phyloP scores from a whole-genome alignment of 2,797 vertebrate genomes.

The Sarcophilus harrisii region DNA sequence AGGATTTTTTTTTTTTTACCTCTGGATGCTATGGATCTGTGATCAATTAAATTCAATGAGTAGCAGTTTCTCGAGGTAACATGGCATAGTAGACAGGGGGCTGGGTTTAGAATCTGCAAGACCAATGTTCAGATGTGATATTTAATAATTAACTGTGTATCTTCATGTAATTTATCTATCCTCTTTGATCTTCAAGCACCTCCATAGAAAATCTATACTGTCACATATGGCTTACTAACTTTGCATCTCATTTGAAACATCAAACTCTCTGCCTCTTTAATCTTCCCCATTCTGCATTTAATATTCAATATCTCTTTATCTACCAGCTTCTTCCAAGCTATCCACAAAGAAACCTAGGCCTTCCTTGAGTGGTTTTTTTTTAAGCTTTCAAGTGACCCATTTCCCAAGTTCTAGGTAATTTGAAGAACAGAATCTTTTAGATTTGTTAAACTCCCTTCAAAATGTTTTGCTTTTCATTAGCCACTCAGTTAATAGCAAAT shows the following conservation, averaged over 20 bases:
- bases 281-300: background rate
- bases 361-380: background rate
- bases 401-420: background rate
- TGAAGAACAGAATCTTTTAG: background rate
- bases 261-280: background rate
- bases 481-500: background rate
- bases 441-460: background rate
- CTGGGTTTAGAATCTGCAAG: background rate
- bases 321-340: background rate
- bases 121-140: background rate
- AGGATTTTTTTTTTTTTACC: background rate
- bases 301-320: background rate
- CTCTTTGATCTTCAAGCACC: background rate
- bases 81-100: background rate
- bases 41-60: background rate
- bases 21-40: background rate
- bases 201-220: background rate
- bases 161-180: background rate
- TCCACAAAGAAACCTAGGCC: background rate
- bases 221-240: background rate
- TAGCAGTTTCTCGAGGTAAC: background rate
- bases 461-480: background rate
- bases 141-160: background rate
- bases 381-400: background rate
- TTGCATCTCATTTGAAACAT: background rate